Base-by-base conservation (phyloP, 2,888 invertebrate species). In the Leptopilina syphax region DNA sequence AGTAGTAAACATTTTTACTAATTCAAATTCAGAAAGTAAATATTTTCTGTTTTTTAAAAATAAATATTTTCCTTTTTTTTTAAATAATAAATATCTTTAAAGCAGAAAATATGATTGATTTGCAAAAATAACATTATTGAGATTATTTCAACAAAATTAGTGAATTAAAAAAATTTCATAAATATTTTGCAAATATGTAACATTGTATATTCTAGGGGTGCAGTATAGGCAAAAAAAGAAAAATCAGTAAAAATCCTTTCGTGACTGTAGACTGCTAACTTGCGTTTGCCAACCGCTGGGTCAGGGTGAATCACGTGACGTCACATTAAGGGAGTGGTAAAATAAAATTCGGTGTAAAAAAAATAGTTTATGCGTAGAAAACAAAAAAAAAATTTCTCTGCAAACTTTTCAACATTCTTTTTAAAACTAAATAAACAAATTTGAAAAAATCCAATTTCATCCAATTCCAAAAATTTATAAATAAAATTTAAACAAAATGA, bases 301-400 rank as follows among this genome's bases (percentile, higher is more conserved):
- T 90, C 90, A 90, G 90, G 90, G 90, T 90, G 87, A 90, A 89
- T 87, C 86, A 87, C 79, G 85, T 88, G 89, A 89, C 89, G 88
- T 89, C 89, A 88, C 83, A 84, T 84, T 24, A 85, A 85, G 88
- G 90, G 89, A 86, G 89, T 87, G 89, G 88, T 87, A 85, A 89
- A 90, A 88, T 89, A 87, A 73, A 57, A 34, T 73, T 57, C n/a
- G n/a, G 2, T 54, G 10, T 3, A 7, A 57, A 57, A 57, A 27
- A 73, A 13, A 1, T 54, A 34, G 41, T 73, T 73, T 41, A 7
- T 73, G 34, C 34, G 50, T 4, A 54, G n/a, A 57, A 47, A 57
- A 24, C 27, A 27, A 10, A 27, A 8, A 65, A 34, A 65, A 65
- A 13, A 1, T 8, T 1, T 65, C 18, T 41, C 2, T 27, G 27